Base-by-base conservation (phyloP, 1,140 invertebrate genomes). In the Caligus rogercresseyi region DNA sequence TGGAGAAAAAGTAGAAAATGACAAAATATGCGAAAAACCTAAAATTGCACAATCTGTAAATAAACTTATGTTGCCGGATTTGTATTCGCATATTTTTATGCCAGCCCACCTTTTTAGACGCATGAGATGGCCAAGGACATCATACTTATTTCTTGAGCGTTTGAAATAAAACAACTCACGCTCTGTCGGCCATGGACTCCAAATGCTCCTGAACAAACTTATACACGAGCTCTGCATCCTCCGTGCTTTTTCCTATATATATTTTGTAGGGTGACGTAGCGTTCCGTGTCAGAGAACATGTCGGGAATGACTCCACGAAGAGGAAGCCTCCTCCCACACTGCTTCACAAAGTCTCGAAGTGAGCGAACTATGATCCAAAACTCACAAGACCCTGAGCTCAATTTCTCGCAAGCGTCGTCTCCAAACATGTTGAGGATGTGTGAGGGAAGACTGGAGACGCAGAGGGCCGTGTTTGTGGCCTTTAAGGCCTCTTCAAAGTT, bases 301-400 rank as follows among this genome's bases (percentile, higher is more conserved):
- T 98, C 95, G 15, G 95, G 95, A 54, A 98, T 75, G n/a, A 84
- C 80, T 19, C 95, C 95, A 68, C 84, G 79, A 2, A 98, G 69
- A 7, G 95, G 94, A 20, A 98, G 74, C 55, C 77, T 76, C 11
- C 87, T 88, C 69, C 79, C 74, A 4, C 87, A 89, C 76, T 95
- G 89, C 68, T 86, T 79, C 15, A 93, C 80, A 76, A 97, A 96
- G 70, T 89, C 84, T 75, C 85, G 83, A 0, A 98, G 72, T 1
- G 91, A 92, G 69, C 83, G 81, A 52, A 83, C 85, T 76, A 97
- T 83, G 20, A 97, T 85, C 94, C 94, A 98, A 73, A 98, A 98
- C 53, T 82, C 74, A 66, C 80, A 79, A 16, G 52, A 63, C 13
- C 24, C 52, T 15, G 18, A 25, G 24, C 1, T 43, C 24, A 60